Evolutionary conservation across 2,113 vertebrate genomes (phyloP), one percentile per base, ranked within the genome.

Genomic region (Carlito syrichta): DNA sequence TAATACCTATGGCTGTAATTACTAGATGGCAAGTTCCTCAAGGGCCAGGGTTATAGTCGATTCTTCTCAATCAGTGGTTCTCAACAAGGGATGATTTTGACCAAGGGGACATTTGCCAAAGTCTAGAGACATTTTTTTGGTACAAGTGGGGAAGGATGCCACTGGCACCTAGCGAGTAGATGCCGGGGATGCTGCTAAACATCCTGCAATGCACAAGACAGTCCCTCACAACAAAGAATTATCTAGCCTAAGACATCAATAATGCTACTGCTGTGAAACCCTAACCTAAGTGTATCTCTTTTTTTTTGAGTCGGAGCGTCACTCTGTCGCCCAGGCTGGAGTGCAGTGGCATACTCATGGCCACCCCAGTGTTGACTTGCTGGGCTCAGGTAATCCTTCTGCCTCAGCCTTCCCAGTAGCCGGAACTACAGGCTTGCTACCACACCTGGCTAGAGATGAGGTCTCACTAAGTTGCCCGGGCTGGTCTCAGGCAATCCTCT

Each of bases 1-100:
- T 97, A 96, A 97, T 89, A 63, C 96, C 54, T 96, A 68, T 96
- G 50, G 48, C 32, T 95, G 3, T 91, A 94, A 97, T 84, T 48
- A 92, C 52, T 79, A 92, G 60, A 90, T 1, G 79, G 14, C 60
- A 95, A 92, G 66, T 12, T 82, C 45, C 79, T 62, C 73, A 82
- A 95, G 48, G 48, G 40, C 43, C 76, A 79, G 58, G 52, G 20
- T 95, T 90, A 74, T 69, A 87, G 60, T 45, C 71, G 66, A 95
- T 85, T 87, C 14, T 77, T 95, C 48, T 92, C 76, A 84, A 48
- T 62, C 35, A 93, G 79, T 58, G 32, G 38, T 74, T 95, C 63
- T 76, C 79, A 96, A 81, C 1, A 96, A 14, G n/a, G 60, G 38
- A 56, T 69, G 48, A 96, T 66, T 87, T 74, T 78, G 23, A 20